Evolutionary conservation across 2,797 vertebrate species (phyloP), one percentile per base, ranked within the genome.

Genomic region (Anableps anableps): DNA sequence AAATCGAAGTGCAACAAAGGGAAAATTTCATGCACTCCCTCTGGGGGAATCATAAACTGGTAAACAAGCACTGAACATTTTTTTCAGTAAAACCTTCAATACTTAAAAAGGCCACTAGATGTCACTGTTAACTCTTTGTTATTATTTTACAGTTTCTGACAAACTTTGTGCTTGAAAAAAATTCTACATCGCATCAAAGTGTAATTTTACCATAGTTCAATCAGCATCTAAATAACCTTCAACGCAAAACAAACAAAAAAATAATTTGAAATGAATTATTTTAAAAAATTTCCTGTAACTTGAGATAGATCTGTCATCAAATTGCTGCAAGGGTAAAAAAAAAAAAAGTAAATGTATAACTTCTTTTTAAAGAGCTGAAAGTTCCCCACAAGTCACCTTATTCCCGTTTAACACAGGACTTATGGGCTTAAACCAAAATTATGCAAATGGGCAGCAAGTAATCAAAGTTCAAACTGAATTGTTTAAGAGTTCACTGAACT

Each of bases 401-500:
- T 41, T 79, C 82, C 72, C 51, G 19, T 75, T 50, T 48, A 47
- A 17, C 21, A 76, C 72, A 81, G 77, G 81, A 89, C 78, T 78
- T 43, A 71, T 62, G 81, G 86, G 83, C 85, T 88, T 85, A 86
- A 91, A 93, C 76, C 88, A 82, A 87, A 87, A 79, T 71, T 90
- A 94, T 95, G 93, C 89, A 95, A 94, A 95, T 95, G 81, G 94
- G 88, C 62, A 80, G 88, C 85, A 94, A 91, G 88, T 94, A 94
- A 95, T 95, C 91, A 94, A 89, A 95, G 93, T 94, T 94, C 90
- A 92, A 87, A 84, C 86, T 86, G 88, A 94, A 95, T 89, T 92
- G 93, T 95, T 95, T 92, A 93, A 93, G 93, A 94, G 93, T 92
- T 94, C 92, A 95, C 79, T 94, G 94, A 93, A 93, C 90, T 94